These are phyloP conservation scores for Odontesthes bonariensis DNA, from an alignment of 2,113 vertebrate genomes.

Conservation along the genomic window DNA sequence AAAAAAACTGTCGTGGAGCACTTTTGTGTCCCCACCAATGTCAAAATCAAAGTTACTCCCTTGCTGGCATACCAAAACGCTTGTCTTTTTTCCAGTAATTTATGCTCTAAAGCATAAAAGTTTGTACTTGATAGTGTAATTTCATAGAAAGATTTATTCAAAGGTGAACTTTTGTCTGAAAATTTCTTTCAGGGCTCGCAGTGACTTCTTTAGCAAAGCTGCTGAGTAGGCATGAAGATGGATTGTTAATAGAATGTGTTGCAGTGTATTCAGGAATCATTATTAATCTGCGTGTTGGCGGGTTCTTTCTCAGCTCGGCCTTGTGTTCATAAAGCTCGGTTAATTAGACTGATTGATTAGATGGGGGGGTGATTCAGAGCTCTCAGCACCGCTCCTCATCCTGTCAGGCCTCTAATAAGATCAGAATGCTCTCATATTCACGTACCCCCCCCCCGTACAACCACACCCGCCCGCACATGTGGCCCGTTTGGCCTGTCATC, in stretches of 20 bases:
- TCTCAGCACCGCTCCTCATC: slow-evolving; percentile 70
- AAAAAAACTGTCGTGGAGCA: too few relatives aligned
- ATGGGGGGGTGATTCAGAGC: slow-evolving; percentile 69
- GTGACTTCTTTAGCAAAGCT: slow-evolving; percentile 57
- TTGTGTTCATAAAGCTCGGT: slow-evolving; percentile 75
- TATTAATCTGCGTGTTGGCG: slow-evolving; percentile 78
- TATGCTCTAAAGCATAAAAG: slow-evolving; percentile 44
- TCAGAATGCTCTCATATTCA: slow-evolving; percentile 69
- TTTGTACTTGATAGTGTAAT: slow-evolving; percentile 30
- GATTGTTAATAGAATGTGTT: slow-evolving; percentile 76
- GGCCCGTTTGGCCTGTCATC: slow-evolving; percentile 57
- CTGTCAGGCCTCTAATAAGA: slow-evolving; percentile 73
- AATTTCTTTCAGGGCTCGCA: slow-evolving; percentile 39
- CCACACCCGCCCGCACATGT: slow-evolving; percentile 14
- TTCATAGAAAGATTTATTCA: slow-evolving; percentile 51
- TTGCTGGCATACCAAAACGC: neutral
- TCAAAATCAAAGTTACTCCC: too few relatives aligned
- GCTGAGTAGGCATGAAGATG: slow-evolving; percentile 59
- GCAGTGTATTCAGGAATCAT: slow-evolving; percentile 76
- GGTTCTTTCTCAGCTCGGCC: slow-evolving; percentile 68
- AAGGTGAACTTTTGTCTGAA: slow-evolving; percentile 41
- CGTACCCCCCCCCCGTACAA: slow-evolving; percentile 10
- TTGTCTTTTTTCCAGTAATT: slow-evolving; percentile 23
- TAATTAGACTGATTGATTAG: slow-evolving; percentile 83
- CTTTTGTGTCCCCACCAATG: too few relatives aligned